Evolutionary conservation across 2,797 vertebrate genomes (phyloP).

Genomic region (Babyrousa celebensis): DNA sequence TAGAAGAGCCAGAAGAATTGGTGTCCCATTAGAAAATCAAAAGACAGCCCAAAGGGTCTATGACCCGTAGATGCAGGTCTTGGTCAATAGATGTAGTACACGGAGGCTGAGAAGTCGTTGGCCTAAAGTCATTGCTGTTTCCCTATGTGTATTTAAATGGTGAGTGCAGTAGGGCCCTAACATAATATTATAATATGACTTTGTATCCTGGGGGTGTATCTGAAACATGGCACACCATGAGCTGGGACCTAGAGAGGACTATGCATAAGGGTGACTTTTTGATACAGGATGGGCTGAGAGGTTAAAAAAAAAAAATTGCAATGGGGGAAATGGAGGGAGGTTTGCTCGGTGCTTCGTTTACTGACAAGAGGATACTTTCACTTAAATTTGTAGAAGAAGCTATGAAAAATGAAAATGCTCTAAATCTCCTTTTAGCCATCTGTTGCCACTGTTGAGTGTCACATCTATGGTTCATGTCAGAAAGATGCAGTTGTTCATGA

Average conservation of each 20-base stretch:
- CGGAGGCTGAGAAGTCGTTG: background rate
- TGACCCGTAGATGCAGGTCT: background rate
- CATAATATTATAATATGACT: background rate
- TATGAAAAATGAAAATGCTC: background rate
- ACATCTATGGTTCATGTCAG: background rate
- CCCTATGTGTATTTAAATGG: background rate
- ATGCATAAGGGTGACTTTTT: background rate
- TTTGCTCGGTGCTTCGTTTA: slow-evolving; percentile 6
- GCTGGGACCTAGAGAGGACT: background rate
- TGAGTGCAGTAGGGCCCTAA: background rate
- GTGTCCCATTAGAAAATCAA: slow-evolving; percentile 30
- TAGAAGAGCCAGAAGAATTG: background rate
- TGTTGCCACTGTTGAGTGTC: background rate
- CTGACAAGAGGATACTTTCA: background rate
- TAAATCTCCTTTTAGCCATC: background rate
- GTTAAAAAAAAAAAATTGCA: background rate
- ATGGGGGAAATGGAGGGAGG: background rate
- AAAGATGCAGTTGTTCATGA: background rate
- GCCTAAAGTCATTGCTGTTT: background rate
- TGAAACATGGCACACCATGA: background rate
- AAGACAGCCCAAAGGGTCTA: background rate
- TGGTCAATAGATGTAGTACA: background rate
- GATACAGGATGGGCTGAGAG: background rate
- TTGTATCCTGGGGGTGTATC: background rate
- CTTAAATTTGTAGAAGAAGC: slow-evolving; percentile 11